These are phyloP conservation scores for Heteromormyrus szaboi DNA, from an alignment of 2,797 vertebrate genomes.

Conservation along the genomic window DNA sequence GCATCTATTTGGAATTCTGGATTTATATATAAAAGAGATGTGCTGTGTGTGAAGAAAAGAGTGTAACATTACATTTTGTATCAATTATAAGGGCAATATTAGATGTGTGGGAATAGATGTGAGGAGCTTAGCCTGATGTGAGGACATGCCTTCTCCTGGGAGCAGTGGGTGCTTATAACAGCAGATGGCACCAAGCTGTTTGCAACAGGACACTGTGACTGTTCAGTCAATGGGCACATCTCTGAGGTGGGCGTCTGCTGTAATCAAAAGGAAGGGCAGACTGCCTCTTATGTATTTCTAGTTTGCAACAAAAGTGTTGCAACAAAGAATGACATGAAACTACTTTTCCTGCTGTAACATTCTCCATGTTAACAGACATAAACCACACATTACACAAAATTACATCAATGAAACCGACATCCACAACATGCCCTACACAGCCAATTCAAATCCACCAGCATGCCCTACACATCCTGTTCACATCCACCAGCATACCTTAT, in stretches of 20 bases:
- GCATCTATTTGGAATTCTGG: neutral
- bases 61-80: neutral
- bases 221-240: neutral
- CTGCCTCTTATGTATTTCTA: neutral
- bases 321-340: neutral
- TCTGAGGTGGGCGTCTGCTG: neutral
- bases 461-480: neutral
- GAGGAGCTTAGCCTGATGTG: neutral
- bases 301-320: neutral
- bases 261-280: neutral
- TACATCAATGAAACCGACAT: neutral
- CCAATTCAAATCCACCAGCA: neutral
- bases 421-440: neutral
- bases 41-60: neutral
- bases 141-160: neutral
- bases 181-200: slow-evolving; percentile 15
- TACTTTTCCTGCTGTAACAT: neutral
- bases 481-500: neutral
- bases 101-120: neutral
- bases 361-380: neutral
- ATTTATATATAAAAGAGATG: neutral
- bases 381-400: neutral
- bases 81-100: neutral
- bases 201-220: neutral
- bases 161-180: neutral